phyloP scores from a whole-genome alignment of 2,888 invertebrate species.

The Coremacera marginata region DNA sequence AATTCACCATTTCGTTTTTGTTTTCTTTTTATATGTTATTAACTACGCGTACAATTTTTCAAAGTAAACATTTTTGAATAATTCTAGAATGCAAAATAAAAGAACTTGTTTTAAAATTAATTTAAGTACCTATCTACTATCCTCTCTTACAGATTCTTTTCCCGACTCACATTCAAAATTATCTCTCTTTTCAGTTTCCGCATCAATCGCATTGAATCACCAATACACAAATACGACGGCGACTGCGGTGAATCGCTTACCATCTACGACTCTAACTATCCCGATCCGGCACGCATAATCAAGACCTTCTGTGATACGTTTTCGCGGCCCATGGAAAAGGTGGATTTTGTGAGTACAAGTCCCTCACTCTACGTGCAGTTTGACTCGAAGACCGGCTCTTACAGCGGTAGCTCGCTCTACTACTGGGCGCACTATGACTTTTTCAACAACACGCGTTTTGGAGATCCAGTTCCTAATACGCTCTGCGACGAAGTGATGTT shows the following conservation, averaged over 20 bases:
- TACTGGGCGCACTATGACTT: constrained; percentile 96
- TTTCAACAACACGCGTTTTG: constrained; percentile 90
- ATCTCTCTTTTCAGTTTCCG: constrained; percentile 76
- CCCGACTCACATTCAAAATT: too few relatives aligned
- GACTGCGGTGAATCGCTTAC: constrained; percentile 93
- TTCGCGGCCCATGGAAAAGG: constrained; percentile 92
- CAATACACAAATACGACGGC: constrained; percentile 86
- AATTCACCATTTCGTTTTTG: too few relatives aligned
- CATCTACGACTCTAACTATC: constrained; percentile 88
- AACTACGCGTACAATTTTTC: too few relatives aligned
- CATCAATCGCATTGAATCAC: constrained; percentile 89
- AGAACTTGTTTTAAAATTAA: too few relatives aligned
- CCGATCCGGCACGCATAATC: constrained; percentile 90
- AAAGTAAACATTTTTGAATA: too few relatives aligned
- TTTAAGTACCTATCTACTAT: too few relatives aligned
- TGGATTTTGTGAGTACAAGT: constrained; percentile 90
- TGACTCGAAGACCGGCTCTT: constrained; percentile 92
- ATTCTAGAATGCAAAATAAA: too few relatives aligned
- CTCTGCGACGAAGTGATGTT: constrained; percentile 90
- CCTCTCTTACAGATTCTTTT: too few relatives aligned
- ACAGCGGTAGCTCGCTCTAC: constrained; percentile 93
- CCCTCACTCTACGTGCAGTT: constrained; percentile 89
- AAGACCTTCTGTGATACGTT: constrained; percentile 96
- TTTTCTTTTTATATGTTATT: too few relatives aligned
- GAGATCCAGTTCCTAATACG: constrained; percentile 84